A percentile compares a stretch with the other conserved stretches of the same genome.
Conservation (phyloP, 2,797 vertebrate genomes). For the Sternarchorhynchus goeldii region DNA sequence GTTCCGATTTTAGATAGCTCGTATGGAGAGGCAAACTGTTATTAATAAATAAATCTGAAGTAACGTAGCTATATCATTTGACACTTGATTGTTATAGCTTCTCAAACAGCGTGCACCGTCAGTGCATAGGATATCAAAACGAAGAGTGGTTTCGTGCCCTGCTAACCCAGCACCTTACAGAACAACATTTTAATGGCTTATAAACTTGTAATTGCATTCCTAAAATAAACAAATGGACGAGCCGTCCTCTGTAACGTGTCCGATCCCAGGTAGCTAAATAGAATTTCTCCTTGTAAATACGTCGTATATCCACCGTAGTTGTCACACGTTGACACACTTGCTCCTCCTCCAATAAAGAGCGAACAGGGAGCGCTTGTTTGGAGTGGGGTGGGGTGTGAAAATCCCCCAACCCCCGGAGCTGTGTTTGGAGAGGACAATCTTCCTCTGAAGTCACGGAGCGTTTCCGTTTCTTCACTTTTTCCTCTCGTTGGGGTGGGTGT, state of each 20-base stretch:
- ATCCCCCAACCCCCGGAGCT: background rate
- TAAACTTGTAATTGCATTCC: background rate
- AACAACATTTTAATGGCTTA: background rate
- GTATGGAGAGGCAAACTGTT: no score
- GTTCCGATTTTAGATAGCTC: no score
- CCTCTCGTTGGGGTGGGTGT: background rate
- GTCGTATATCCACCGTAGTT: background rate
- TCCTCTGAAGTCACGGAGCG: constrained; percentile 12
- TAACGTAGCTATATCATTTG: no score
- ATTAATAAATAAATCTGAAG: no score
- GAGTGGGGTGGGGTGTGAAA: background rate
- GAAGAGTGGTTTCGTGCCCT: background rate
- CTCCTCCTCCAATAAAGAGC: background rate
- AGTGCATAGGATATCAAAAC: no score
- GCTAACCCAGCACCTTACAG: background rate
- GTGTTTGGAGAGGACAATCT: constrained; percentile 13
- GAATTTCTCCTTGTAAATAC: no score
- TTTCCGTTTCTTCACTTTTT: background rate
- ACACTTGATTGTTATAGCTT: no score
- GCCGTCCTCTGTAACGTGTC: background rate
- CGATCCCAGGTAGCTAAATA: no score
- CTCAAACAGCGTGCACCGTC: no score
- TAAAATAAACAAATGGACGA: background rate
- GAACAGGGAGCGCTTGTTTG: constrained; percentile 18
- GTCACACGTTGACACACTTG: background rate